phyloP scores from a whole-genome alignment of 1,140 invertebrate genomes.

The Lepidurus apus region DNA sequence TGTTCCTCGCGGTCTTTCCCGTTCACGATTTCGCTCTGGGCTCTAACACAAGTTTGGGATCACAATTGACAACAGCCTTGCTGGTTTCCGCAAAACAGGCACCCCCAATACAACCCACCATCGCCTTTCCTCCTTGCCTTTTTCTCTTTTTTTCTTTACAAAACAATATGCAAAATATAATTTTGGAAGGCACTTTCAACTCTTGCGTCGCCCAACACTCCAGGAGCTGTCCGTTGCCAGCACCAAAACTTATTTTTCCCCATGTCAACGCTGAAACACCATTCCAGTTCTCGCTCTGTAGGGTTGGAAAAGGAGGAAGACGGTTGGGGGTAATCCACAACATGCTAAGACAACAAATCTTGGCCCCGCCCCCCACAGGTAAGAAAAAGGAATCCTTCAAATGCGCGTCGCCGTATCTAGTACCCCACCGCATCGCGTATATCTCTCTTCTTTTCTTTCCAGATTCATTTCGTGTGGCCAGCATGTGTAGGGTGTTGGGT shows the following conservation, averaged over 20 bases:
- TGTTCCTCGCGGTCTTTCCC: constrained; percentile 6
- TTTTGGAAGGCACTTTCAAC: constrained; percentile 7
- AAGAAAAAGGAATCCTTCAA: not conserved
- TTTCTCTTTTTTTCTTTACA: not conserved
- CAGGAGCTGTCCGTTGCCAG: not conserved
- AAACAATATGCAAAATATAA: not conserved
- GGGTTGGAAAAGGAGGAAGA: not conserved
- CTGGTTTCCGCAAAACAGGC: not conserved
- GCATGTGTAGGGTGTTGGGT: not conserved
- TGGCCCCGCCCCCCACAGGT: constrained; percentile 3
- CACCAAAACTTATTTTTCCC: not conserved
- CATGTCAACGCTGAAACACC: not conserved
- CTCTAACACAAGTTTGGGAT: constrained; percentile 21
- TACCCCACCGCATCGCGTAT: not conserved
- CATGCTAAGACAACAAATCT: constrained; percentile 12
- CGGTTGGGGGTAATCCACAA: not conserved
- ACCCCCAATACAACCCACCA: constrained; percentile 2
- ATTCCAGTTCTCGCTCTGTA: constrained; percentile 1
- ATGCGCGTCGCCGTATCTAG: not conserved
- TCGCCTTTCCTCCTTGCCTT: not conserved
- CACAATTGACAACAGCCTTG: constrained; percentile 18
- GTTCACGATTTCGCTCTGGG: constrained; percentile 20
- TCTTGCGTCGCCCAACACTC: not conserved
- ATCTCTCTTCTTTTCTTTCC: constrained; percentile 7
- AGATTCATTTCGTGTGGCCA: too few relatives aligned